These are phyloP conservation scores for Apamea anceps DNA, from an alignment of 2,888 invertebrate genomes.

Conservation along the genomic window DNA sequence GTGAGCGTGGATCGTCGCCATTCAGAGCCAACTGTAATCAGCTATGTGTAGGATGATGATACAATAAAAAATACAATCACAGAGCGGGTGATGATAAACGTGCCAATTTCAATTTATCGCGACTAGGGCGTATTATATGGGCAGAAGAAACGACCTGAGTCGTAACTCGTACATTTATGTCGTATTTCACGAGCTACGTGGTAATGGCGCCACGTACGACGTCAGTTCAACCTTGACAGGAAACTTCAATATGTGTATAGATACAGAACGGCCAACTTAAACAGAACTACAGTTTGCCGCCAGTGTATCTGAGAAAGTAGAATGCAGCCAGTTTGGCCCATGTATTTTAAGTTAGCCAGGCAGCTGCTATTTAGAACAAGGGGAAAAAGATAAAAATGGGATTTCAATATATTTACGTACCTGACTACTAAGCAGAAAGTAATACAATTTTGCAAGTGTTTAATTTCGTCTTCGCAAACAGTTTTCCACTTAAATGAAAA, in stretches of 20 bases:
- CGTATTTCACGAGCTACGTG: conserved; percentile 83
- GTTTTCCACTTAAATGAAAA: conserved; percentile 15
- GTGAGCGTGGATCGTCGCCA: conserved; percentile 38
- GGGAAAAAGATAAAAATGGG: background rate
- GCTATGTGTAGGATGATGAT: conserved; percentile 68
- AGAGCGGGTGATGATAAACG: conserved; percentile 80
- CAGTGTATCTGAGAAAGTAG: conserved; percentile 32
- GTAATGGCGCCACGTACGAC: conserved; percentile 80
- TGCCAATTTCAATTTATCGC: conserved; percentile 85
- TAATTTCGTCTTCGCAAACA: conserved; percentile 22
- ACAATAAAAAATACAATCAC: conserved; percentile 83
- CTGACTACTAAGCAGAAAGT: conserved; percentile 7
- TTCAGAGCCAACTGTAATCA: conserved; percentile 65
- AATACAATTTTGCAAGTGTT: conserved; percentile 34
- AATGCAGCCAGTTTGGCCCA: background rate
- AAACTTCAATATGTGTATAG: conserved; percentile 64
- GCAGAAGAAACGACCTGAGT: conserved; percentile 76
- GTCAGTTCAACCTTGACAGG: conserved; percentile 74
- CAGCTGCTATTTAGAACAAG: background rate
- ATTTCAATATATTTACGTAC: background rate
- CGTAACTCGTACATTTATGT: conserved; percentile 84
- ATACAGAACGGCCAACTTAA: conserved; percentile 57
- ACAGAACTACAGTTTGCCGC: conserved; percentile 60
- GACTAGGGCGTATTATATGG: conserved; percentile 80
- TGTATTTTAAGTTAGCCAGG: conserved; percentile 16